Base-by-base conservation (phyloP, 1,140 invertebrate genomes). In the Aethina tumida region DNA sequence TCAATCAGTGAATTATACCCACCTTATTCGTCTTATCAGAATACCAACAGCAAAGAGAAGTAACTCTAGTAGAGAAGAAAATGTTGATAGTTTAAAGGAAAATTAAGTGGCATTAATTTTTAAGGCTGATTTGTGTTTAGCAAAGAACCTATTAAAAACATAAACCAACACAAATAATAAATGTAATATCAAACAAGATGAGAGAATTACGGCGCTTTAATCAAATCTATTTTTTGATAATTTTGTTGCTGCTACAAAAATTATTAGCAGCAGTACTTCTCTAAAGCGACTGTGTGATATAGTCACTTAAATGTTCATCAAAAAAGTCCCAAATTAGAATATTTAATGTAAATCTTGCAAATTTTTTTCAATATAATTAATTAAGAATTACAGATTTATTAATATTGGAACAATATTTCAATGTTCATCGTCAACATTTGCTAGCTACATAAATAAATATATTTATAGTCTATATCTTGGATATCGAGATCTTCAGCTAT, bases 161-260 rank as follows among this genome's bases (percentile, higher is more conserved):
- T 34, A 52, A 52, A 41, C 10, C 47, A 17, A 12, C 12, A 4
- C 50, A 50, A 28, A 41, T 50, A 14, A 29, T 15, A 26, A 40
- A 35, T 13, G 39, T 30, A 3, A 28, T 47, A 5, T 50, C 47
- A 9, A 52, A 52, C 26, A 52, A 45, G 39, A 39, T 50, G 19
- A 30, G 50, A 25, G 48, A 50, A 38, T 17, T 50, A 18, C 43
- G 35, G 7, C 24, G 50, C 17, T 38, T 52, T 6, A 50, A 36
- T 47, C 47, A 18, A 27, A 44, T n/a, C n/a, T n/a, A 27, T 25
- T 41, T 18, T 52, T 43, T 43, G 50, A 50, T 16, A 41, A 30
- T 32, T n/a, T 50, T 30, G 44, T 50, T 17, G 9, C 30, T 10
- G 40, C 37, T 8, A 39, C 40, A 13, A 46, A 37, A 41, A 37